Percentiles rank a stretch among this genome's conserved stretches.
Conservation (phyloP, 2,888 invertebrate species). For the Molorchus minor region DNA sequence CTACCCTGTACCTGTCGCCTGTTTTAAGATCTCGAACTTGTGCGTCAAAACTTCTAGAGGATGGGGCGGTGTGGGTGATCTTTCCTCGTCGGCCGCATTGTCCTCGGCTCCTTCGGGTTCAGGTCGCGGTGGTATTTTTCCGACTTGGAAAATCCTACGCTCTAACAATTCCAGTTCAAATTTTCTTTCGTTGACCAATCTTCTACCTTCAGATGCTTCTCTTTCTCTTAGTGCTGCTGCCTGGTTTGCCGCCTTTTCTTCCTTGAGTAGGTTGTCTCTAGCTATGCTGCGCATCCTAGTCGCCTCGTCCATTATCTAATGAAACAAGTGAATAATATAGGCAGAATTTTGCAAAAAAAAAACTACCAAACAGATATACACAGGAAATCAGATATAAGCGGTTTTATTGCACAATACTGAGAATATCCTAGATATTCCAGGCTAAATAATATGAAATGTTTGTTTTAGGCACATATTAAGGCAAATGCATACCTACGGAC, state of each 20-base stretch:
- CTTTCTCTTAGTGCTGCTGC: constrained; percentile 73
- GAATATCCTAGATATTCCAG: too few species aligned
- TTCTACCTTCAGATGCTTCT: constrained; percentile 71
- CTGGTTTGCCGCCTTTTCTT: constrained; percentile 75
- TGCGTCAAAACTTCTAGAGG: constrained; percentile 68
- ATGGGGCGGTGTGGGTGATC: constrained; percentile 48
- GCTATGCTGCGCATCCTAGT: constrained; percentile 76
- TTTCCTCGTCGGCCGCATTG: constrained; percentile 60
- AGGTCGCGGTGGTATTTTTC: constrained; percentile 57
- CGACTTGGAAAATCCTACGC: constrained; percentile 76
- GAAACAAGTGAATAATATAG: neutral
- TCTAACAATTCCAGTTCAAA: constrained; percentile 80
- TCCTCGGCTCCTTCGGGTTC: constrained; percentile 57
- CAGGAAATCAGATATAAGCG: too few species aligned
- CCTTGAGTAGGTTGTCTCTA: constrained; percentile 72
- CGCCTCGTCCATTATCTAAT: constrained; percentile 77
- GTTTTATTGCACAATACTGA: too few species aligned
- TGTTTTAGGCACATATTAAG: too few species aligned
- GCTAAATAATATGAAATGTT: too few species aligned
- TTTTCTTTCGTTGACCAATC: constrained; percentile 76
- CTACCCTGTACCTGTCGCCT: constrained; percentile 71
- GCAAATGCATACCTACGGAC: neutral
- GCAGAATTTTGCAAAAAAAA: too few species aligned
- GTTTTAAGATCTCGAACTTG: constrained; percentile 78
- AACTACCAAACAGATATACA: too few species aligned